phyloP scores from a whole-genome alignment of 2,888 invertebrate species.

The Drosophila setosimentum region DNA sequence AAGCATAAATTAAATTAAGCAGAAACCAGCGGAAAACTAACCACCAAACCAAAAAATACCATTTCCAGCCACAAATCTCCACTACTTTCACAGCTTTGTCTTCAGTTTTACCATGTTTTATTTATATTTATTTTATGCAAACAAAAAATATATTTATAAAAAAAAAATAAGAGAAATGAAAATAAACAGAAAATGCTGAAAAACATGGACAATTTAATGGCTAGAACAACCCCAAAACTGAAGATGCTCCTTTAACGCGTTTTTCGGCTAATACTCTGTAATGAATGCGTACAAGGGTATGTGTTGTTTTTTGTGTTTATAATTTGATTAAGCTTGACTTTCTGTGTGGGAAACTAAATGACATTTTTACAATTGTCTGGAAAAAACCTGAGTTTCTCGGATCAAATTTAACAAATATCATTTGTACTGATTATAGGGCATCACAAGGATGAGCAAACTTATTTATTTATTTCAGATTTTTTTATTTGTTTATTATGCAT shows the following conservation, averaged over 20 bases:
- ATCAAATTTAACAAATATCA: neutral
- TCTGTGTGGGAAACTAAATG: neutral
- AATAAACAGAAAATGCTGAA: constrained; percentile 53
- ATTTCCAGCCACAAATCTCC: constrained; percentile 61
- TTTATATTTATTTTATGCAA: constrained; percentile 77
- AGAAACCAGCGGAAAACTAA: constrained; percentile 52
- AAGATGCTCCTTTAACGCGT: constrained; percentile 18
- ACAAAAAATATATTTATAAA: constrained; percentile 12
- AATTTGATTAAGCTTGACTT: no score
- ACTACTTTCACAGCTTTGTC: constrained; percentile 29
- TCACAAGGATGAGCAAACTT: neutral
- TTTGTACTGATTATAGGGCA: constrained; percentile 7
- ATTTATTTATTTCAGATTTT: constrained; percentile 6
- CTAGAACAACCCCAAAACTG: constrained; percentile 28
- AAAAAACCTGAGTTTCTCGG: neutral
- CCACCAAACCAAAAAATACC: constrained; percentile 20
- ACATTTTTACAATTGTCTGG: neutral
- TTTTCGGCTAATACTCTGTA: constrained; percentile 31
- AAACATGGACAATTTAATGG: constrained; percentile 57
- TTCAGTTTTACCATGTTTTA: constrained; percentile 49
- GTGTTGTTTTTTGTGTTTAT: accelerated
- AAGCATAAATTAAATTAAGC: constrained; percentile 73
- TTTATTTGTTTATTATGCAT: constrained; percentile 75
- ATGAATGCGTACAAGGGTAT: neutral
- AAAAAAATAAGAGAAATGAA: constrained; percentile 15